Base-by-base conservation (phyloP, 1,140 invertebrate genomes). In the Drosophila triauraria region DNA sequence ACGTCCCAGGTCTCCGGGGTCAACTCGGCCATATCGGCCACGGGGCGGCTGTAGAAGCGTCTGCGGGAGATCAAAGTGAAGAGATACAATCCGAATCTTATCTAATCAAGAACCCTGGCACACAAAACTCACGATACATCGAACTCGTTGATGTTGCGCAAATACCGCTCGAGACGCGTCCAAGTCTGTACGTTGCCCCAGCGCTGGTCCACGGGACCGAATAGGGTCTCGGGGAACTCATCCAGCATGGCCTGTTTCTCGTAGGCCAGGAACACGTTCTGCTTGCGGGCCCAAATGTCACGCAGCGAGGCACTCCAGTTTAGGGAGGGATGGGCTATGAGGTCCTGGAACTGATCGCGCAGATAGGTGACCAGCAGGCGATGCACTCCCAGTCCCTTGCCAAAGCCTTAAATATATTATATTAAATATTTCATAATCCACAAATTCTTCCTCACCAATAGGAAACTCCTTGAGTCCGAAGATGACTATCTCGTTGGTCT, bases 1-100 rank as follows among this genome's bases (percentile, higher is more conserved):
- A 95, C 93, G 58, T 94, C 94, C 65, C 92, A 87, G 0, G 94
- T 82, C 27, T 92, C 93, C 1, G 95, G 95, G 1, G 95, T 96
- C 6, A 96, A 77, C 85, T 96, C 94, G 0, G 95, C 95, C 95
- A 96, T 96, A 32, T 95, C 94, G 10, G 95, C 93, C 81, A 95
- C 93, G 5, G 93, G 94, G 27, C 91, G 92, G 35, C 85, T 91
- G n/a, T 83, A 91, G 15, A 92, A 87, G 7, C 91, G 82, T 5
- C 90, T 92, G 35, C 42, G 13, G 15, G 2, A 17, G 7, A 32
- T 60, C 23, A 2, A 7, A 2, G 2, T 35, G 60, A 25, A 0
- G 1, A 13, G 20, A 50, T 58, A 50, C 7, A 20, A 27, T 15
- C 12, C 12, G 4, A 20, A 15, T 13, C n/a, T 46, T 56, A 61